phyloP scores from a whole-genome alignment of 2,113 vertebrate genomes.

The Chrysemys picta region DNA sequence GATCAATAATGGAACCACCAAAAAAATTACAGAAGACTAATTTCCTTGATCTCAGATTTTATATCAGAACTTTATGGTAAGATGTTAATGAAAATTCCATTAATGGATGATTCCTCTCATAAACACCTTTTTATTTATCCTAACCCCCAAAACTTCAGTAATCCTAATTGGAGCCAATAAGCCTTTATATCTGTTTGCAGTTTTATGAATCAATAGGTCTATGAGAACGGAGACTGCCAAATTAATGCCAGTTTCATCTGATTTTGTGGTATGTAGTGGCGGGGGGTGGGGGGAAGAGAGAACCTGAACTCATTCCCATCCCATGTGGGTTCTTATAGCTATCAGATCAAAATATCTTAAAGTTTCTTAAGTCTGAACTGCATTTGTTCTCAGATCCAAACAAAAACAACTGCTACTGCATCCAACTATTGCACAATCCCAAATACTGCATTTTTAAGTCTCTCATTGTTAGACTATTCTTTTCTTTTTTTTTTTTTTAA shows the following conservation, averaged over 20 bases:
- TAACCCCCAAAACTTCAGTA: slow-evolving; percentile 34
- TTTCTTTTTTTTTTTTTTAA: background rate
- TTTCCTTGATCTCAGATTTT: slow-evolving; percentile 17
- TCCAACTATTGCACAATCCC: slow-evolving; percentile 20
- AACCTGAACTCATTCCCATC: slow-evolving; percentile 47
- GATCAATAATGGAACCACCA: slow-evolving; percentile 51
- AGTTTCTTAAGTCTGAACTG: slow-evolving; percentile 51
- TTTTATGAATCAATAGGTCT: slow-evolving; percentile 70
- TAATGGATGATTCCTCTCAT: slow-evolving; percentile 19
- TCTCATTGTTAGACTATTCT: background rate
- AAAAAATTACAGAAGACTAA: slow-evolving; percentile 31
- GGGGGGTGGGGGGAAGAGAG: background rate
- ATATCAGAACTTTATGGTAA: slow-evolving; percentile 30
- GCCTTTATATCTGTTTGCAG: slow-evolving; percentile 35
- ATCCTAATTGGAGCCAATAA: slow-evolving; percentile 62
- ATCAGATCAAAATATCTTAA: slow-evolving; percentile 67
- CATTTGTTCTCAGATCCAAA: slow-evolving; percentile 49
- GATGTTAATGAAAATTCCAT: slow-evolving; percentile 30
- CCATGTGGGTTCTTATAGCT: slow-evolving; percentile 38
- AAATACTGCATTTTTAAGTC: slow-evolving; percentile 40
- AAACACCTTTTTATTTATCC: slow-evolving; percentile 3
- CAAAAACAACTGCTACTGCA: background rate
- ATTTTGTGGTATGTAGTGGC: slow-evolving; percentile 46
- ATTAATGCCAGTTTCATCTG: slow-evolving; percentile 71
- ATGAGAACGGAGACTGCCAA: slow-evolving; percentile 63